Conservation (phyloP, 2,113 vertebrate genomes). For the Xiphias gladius region DNA sequence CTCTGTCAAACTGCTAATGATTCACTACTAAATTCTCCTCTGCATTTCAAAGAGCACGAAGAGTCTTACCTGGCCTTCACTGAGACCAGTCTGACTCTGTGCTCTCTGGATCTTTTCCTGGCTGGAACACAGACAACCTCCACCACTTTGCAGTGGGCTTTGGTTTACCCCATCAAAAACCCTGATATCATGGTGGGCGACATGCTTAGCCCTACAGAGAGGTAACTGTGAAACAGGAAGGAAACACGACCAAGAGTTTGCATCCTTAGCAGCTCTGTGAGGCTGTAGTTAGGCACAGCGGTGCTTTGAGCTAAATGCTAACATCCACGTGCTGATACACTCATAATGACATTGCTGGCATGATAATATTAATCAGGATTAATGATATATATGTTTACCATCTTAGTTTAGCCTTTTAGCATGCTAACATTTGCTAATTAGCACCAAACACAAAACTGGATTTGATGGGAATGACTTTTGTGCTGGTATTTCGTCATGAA, state of each 20-base stretch:
- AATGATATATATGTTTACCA: no score
- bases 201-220: no score
- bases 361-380: no score
- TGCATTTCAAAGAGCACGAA: slow-evolving; percentile 39
- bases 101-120: slow-evolving; percentile 88
- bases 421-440: neutral
- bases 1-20: neutral
- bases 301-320: no score
- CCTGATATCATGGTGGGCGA: slow-evolving; percentile 87
- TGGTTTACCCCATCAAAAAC: slow-evolving; percentile 87
- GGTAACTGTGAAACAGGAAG: neutral
- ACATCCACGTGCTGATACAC: no score
- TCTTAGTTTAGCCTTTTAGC: no score
- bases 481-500: no score
- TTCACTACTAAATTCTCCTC: neutral
- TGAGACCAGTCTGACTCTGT: slow-evolving; percentile 85
- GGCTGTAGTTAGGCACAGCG: no score
- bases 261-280: no score
- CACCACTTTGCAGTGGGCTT: slow-evolving; percentile 88
- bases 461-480: neutral
- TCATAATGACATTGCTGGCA: no score
- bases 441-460: neutral
- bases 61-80: slow-evolving; percentile 71
- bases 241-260: neutral
- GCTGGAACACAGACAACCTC: slow-evolving; percentile 92